Conservation (phyloP, 2,888 invertebrate genomes). For the Hybos culiciformis region DNA sequence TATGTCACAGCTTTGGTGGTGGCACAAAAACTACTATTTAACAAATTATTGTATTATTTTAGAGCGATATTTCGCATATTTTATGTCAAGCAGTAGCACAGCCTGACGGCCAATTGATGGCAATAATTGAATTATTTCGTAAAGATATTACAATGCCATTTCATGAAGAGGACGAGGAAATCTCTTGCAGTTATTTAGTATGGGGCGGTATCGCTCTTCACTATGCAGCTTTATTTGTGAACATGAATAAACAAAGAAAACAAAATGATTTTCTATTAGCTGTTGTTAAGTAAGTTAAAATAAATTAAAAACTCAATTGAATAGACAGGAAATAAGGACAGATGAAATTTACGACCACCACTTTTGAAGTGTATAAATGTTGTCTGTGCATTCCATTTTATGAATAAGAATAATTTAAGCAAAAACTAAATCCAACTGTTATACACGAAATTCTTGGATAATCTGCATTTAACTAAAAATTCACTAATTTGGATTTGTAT, state of each 20-base stretch:
- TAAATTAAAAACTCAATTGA: background rate
- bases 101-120: conserved; percentile 47
- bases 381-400: too few relatives aligned
- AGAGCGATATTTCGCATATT: conserved; percentile 37
- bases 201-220: conserved; percentile 59
- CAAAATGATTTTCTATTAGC: conserved; percentile 64
- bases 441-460: too few relatives aligned
- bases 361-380: background rate
- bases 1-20: too few relatives aligned
- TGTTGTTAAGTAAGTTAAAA: conserved; percentile 59
- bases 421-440: too few relatives aligned
- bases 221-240: conserved; percentile 52
- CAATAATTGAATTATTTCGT: conserved; percentile 57
- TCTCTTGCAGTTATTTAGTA: conserved; percentile 47
- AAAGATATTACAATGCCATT: conserved; percentile 39
- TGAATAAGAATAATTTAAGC: too few relatives aligned
- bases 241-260: conserved; percentile 55
- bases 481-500: background rate
- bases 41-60: conserved; percentile 6
- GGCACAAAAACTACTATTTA: background rate
- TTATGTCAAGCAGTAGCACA: conserved; percentile 50
- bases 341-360: background rate
- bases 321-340: background rate
- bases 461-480: background rate
- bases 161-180: conserved; percentile 54